A percentile compares a stretch with the other conserved stretches of the same genome.
These are phyloP conservation scores for Mus spretus DNA, from an alignment of 2,797 vertebrate species.

Conservation along the genomic window DNA sequence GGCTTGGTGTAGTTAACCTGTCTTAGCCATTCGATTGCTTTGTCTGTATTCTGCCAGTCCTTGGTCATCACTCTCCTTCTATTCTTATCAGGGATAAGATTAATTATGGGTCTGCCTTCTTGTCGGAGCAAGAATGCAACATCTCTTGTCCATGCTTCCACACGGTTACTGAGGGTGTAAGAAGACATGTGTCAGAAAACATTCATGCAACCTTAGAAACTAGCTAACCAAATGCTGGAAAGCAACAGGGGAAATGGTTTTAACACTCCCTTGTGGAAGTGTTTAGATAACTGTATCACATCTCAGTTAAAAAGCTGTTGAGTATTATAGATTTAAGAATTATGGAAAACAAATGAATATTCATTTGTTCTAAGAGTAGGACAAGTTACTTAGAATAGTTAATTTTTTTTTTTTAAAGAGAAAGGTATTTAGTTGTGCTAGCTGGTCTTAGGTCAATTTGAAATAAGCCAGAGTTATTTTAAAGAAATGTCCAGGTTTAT, in stretches of 20 bases:
- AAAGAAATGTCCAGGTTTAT: background rate
- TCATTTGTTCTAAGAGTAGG: conserved; percentile 11
- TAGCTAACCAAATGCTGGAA: background rate
- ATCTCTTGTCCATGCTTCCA: conserved; percentile 98
- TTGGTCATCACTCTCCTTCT: conserved; percentile 91
- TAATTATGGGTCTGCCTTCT: conserved; percentile 94
- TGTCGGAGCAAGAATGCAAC: conserved; percentile 95
- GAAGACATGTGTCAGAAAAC: background rate
- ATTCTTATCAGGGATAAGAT: conserved; percentile 91
- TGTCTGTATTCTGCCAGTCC: conserved; percentile 95
- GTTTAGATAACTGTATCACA: conserved; percentile 2
- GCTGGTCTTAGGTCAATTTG: background rate
- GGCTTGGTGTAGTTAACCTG: conserved; percentile 89
- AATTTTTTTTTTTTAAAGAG: conserved; percentile 14
- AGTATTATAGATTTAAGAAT: conserved; percentile 1
- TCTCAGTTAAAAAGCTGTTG: background rate
- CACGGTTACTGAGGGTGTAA: conserved; percentile 93
- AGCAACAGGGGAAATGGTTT: background rate
- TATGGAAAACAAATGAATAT: background rate
- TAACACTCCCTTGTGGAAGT: background rate
- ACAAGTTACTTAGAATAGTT: conserved; percentile 17
- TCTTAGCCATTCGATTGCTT: conserved; percentile 92
- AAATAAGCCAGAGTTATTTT: background rate
- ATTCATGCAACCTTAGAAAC: background rate
- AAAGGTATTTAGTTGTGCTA: conserved; percentile 17